Evolutionary conservation across 2,797 vertebrate genomes (phyloP).

Genomic region (Euphonia xanthogaster): DNA sequence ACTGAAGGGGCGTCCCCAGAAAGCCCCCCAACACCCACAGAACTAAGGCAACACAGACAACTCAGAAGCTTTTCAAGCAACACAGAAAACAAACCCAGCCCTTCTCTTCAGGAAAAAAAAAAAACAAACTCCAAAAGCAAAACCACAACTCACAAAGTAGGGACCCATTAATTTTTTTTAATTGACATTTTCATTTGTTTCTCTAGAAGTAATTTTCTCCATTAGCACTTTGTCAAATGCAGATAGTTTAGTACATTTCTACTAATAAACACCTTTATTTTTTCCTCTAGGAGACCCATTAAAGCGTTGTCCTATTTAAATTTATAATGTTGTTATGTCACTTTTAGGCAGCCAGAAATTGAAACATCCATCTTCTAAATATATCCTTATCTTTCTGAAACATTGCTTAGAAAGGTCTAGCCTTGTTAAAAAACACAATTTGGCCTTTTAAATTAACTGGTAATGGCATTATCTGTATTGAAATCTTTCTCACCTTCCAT

Average conservation of each 20-base stretch:
- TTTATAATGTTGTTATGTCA: not conserved
- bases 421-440: not conserved
- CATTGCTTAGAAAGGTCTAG: not conserved
- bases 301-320: constrained; percentile 4
- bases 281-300: not conserved
- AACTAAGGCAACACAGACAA: not conserved
- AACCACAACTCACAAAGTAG: not conserved
- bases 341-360: not conserved
- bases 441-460: not conserved
- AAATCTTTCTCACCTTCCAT: not conserved
- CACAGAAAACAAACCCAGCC: not conserved
- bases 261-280: not conserved
- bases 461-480: not conserved
- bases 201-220: not conserved
- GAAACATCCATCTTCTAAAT: not conserved
- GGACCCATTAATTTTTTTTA: constrained; percentile 18
- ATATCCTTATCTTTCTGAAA: not conserved
- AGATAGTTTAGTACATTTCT: not conserved
- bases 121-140: not conserved
- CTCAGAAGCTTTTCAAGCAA: not conserved
- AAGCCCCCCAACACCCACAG: not conserved
- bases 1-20: not conserved
- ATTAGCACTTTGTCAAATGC: constrained; percentile 7
- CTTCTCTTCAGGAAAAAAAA: not conserved
- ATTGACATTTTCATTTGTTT: constrained; percentile 38